Base-by-base conservation (phyloP, 2,113 vertebrate species). In the Psilopogon haemacephalus region DNA sequence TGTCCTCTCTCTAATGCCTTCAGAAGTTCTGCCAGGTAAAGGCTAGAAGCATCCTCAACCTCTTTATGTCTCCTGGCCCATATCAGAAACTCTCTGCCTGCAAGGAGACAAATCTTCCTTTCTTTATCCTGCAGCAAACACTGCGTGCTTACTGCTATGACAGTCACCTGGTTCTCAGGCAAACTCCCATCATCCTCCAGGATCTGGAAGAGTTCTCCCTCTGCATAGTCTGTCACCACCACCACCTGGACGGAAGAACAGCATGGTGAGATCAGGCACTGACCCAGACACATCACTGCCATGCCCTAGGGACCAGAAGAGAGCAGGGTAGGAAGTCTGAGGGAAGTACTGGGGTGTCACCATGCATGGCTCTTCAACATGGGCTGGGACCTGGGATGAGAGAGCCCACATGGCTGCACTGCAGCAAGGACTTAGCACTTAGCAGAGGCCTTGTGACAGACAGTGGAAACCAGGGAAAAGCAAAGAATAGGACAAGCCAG, bases 131-230 rank as follows among this genome's bases (percentile, higher is more conserved):
- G 24, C 24, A 69, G 72, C 27, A 88, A 80, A 81, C 11, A 50
- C 69, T 37, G 21, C 0, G 0, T 56, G 58, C 50, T 38, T 33
- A 77, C 40, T 4, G 0, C 48, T 42, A 17, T 5, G 9, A 56
- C 24, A 91, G 50, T 83, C 96, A 99, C 99, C 98, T 99, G 98
- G 44, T 94, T 98, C 96, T 99, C 99, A 1, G 98, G 98, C 94
- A 99, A 97, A 50, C 92, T 98, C 10, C 98, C 98, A 71, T 99
- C 99, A 38, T 99, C 99, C 95, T 99, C 98, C 75, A 99, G 97
- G 86, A 99, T 98, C 96, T 99, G 99, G 95, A 99, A 99, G 78
- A 99, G 97, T 81, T 99, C 98, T 20, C 99, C 99, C 78, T 99
- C 99, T 42, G 98, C 99, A 10, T 99, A 99, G 82, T 99, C 99